phyloP scores from a whole-genome alignment of 2,888 invertebrate genomes.

The Tetropium fuscum region DNA sequence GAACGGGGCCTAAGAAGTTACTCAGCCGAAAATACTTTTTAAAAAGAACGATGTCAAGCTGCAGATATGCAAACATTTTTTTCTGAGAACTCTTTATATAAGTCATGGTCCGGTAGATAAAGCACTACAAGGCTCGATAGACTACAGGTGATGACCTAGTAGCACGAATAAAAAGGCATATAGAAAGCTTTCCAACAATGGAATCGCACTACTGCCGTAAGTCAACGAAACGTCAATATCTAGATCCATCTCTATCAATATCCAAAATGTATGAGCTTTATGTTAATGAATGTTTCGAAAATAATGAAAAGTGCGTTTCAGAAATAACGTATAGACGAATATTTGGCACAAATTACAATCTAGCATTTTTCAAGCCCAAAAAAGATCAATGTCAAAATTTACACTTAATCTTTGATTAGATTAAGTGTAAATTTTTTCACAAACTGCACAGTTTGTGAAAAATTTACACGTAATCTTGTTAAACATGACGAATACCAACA shows the following conservation, averaged over 20 bases:
- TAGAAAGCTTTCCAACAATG: slow-evolving; percentile 7
- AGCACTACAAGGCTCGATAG: background rate
- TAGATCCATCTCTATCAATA: slow-evolving; percentile 7
- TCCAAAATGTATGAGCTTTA: background rate
- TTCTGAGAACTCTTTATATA: slow-evolving; percentile 3
- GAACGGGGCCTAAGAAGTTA: slow-evolving; percentile 8
- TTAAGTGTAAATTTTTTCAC: too few species aligned
- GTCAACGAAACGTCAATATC: slow-evolving; percentile 12
- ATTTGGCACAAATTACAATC: slow-evolving; percentile 36
- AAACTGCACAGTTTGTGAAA: slow-evolving; percentile 31
- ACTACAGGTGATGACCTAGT: background rate
- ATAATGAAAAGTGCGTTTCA: background rate
- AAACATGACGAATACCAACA: slow-evolving; percentile 35
- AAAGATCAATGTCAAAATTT: slow-evolving; percentile 43
- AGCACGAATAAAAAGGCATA: background rate
- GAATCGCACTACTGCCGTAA: slow-evolving; percentile 7
- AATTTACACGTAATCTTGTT: slow-evolving; percentile 14
- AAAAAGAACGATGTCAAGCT: background rate
- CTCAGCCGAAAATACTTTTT: slow-evolving; percentile 12
- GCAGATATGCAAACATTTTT: slow-evolving; percentile 18
- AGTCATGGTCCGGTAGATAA: slow-evolving; percentile 9
- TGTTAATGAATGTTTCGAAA: background rate
- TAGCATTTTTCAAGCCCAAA: slow-evolving; percentile 40
- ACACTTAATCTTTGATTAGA: too few species aligned
- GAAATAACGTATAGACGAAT: slow-evolving; percentile 32